A percentile compares a stretch with the other conserved stretches of the same genome.
phyloP scores from a whole-genome alignment of 2,888 invertebrate genomes.

The Arctia plantaginis region DNA sequence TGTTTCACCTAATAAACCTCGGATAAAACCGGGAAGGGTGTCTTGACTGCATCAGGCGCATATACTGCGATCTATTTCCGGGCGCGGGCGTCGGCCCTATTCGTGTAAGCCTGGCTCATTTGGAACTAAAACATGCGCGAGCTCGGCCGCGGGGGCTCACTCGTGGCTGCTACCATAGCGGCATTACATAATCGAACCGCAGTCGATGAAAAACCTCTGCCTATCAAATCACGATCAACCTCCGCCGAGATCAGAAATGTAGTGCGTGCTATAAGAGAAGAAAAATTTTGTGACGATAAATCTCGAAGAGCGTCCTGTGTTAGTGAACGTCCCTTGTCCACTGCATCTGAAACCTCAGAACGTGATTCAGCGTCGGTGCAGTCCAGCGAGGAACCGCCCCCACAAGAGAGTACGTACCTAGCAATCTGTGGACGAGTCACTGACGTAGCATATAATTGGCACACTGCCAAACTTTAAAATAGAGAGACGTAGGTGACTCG shows the following conservation, averaged over 20 bases:
- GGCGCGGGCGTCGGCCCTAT: slow-evolving; percentile 81
- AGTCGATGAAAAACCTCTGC: slow-evolving; percentile 71
- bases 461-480: slow-evolving; percentile 83
- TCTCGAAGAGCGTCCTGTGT: slow-evolving; percentile 73
- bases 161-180: slow-evolving; percentile 87
- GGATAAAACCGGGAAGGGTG: slow-evolving; percentile 76
- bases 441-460: slow-evolving; percentile 83
- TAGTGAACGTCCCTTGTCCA: slow-evolving; percentile 81
- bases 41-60: slow-evolving; percentile 79
- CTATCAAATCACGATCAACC: slow-evolving; percentile 69
- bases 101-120: slow-evolving; percentile 80
- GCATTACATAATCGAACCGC: slow-evolving; percentile 79
- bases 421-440: slow-evolving; percentile 76
- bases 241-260: slow-evolving; percentile 66
- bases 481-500: slow-evolving; percentile 82
- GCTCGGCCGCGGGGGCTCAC: slow-evolving; percentile 85
- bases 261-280: slow-evolving; percentile 62
- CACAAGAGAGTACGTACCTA: slow-evolving; percentile 82
- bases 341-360: slow-evolving; percentile 82
- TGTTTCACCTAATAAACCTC: slow-evolving; percentile 65
- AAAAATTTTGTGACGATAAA: slow-evolving; percentile 62
- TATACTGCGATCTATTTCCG: slow-evolving; percentile 83
- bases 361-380: slow-evolving; percentile 83
- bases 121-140: slow-evolving; percentile 84
- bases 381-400: slow-evolving; percentile 84